A percentile compares a stretch with the other conserved stretches of the same genome.
These are phyloP conservation scores for Achatina immaculata DNA, from an alignment of 1,140 invertebrate genomes.

Conservation along the genomic window DNA sequence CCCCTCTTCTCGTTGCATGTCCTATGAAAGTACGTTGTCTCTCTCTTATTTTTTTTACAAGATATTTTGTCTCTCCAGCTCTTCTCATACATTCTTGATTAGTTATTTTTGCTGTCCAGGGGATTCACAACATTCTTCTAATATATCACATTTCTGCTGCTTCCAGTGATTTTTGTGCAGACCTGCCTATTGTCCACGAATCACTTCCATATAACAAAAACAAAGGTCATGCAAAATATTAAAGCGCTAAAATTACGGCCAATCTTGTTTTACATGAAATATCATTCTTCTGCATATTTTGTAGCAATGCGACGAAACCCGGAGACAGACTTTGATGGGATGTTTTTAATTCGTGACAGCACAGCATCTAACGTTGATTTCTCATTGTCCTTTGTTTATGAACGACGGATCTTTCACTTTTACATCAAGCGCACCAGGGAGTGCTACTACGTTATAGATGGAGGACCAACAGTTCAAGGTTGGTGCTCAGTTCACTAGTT, in stretches of 20 bases:
- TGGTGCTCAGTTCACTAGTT: no score
- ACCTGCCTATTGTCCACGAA: no score
- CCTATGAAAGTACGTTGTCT: no score
- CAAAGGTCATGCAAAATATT: neutral
- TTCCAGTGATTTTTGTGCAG: no score
- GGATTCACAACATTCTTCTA: no score
- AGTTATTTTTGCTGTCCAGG: no score
- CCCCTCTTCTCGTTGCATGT: no score
- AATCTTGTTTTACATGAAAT: neutral
- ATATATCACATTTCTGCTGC: no score
- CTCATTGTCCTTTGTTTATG: slow-evolving; percentile 28
- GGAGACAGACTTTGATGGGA: slow-evolving; percentile 13
- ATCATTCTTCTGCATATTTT: neutral
- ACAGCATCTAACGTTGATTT: slow-evolving; percentile 32
- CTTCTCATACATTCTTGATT: no score
- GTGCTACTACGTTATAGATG: slow-evolving; percentile 23
- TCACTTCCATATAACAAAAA: no score
- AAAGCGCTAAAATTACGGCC: neutral
- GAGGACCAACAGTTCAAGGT: slow-evolving; percentile 32
- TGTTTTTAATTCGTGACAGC: slow-evolving; percentile 33
- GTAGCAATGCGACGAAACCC: slow-evolving; percentile 14
- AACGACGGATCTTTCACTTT: slow-evolving; percentile 22
- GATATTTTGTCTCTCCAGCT: no score
- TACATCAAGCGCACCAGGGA: slow-evolving; percentile 27
- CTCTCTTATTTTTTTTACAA: no score